A percentile compares a stretch with the other conserved stretches of the same genome.
phyloP scores from a whole-genome alignment of 2,888 invertebrate genomes.

The Oasisia sp. region DNA sequence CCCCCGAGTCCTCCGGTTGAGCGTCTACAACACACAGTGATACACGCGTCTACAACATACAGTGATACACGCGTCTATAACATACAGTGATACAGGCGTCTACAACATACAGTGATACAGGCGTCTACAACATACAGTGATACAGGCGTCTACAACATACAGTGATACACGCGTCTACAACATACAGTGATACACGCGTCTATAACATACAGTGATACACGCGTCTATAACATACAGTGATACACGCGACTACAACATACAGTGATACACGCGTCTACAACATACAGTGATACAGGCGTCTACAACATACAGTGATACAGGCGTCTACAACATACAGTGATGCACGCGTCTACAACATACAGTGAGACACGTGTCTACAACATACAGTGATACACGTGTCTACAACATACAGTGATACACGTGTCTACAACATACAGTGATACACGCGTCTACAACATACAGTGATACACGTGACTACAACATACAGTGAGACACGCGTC shows the following conservation, averaged over 20 bases:
- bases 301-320: background rate
- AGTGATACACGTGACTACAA: background rate
- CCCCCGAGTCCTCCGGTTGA: background rate
- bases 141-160: no score
- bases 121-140: no score
- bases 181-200: no score
- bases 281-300: no score
- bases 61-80: background rate
- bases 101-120: no score
- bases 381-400: background rate
- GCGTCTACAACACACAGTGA: background rate
- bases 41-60: background rate
- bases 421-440: background rate
- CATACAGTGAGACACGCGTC: background rate
- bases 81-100: background rate
- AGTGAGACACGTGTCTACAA: background rate
- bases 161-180: no score
- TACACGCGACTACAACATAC: no score
- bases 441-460: background rate
- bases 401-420: background rate
- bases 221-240: no score
- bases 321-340: background rate
- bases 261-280: no score
- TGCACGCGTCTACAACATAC: background rate
- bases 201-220: no score